Conservation (phyloP, 2,888 invertebrate species). For the Hirtodrosophila cameraria region DNA sequence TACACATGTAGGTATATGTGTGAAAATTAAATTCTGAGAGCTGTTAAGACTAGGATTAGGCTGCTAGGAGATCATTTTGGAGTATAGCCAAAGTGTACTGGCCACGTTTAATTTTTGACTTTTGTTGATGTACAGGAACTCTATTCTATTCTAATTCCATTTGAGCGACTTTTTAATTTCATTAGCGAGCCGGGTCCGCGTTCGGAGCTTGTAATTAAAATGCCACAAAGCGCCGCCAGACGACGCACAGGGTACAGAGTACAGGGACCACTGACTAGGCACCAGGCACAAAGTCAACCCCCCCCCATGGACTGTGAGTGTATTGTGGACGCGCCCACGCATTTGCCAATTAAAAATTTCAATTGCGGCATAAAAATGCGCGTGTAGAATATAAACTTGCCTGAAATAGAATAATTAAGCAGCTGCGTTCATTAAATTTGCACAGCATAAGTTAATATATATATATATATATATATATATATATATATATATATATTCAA, state of each 20-base stretch:
- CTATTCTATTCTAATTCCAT: constrained; percentile 77
- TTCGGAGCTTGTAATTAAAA: constrained; percentile 73
- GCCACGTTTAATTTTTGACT: constrained; percentile 42
- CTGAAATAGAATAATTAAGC: constrained; percentile 76
- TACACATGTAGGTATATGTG: no score
- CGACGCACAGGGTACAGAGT: constrained; percentile 35
- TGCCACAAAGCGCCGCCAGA: constrained; percentile 71
- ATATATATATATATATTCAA: constrained; percentile 65
- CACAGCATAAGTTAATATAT: constrained; percentile 68
- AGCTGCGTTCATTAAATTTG: constrained; percentile 74
- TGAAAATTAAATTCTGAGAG: constrained; percentile 1
- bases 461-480: no score
- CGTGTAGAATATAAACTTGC: constrained; percentile 79
- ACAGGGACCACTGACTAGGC: no score
- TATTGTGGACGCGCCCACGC: constrained; percentile 79
- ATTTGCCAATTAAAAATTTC: constrained; percentile 80
- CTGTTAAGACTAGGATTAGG: not conserved
- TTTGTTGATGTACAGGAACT: constrained; percentile 49
- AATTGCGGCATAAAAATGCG: constrained; percentile 79
- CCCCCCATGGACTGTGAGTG: constrained; percentile 53
- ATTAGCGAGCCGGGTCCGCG: constrained; percentile 50
- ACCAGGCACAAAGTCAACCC: not conserved
- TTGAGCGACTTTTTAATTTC: constrained; percentile 75
- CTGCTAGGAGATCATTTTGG: constrained; percentile 10
- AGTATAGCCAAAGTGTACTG: constrained; percentile 1